Evolutionary conservation across 1,140 invertebrate species (phyloP), one percentile per base, ranked within the genome.

Genomic region (Anthonomus grandis): DNA sequence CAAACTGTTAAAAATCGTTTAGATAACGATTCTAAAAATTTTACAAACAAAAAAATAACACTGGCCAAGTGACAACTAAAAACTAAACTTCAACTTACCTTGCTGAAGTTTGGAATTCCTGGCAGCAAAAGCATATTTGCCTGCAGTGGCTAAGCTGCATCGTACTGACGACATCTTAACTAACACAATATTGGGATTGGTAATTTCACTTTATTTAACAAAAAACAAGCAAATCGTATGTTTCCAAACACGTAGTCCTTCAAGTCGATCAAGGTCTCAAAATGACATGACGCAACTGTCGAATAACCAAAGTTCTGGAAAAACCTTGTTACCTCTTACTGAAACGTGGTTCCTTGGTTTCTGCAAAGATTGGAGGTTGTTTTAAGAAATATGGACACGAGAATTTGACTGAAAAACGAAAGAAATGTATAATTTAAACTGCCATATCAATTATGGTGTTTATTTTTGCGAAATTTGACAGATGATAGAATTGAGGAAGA

Each of bases 121-220:
- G 34, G 67, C 59, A 23, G 59, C 67, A 39, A 64, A 53, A 23
- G 68, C 69, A 54, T 70, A 64, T 62, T 70, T 72, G 31, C 69
- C 70, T 42, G 65, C 70, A 37, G 64, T 65, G 3, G 62, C 58
- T 19, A 72, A 54, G 51, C 65, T 67, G 59, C 70, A 70, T 45
- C 70, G 60, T 18, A 72, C 70, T 64, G 66, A 68, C 23, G 64
- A 64, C 70, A 72, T 72, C 21, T 53, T 65, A 36, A 18, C 31
- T 18, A 31, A 42, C 13, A 13, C 2, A 15, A 10, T 44, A 8
- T 17, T n/a, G 12, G 17, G 34, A 34, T 3, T 8, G n/a, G n/a
- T n/a, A n/a, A 34, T 27, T 3, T 31, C 22, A 36, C 50, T 4
- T 39, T 34, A 48, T 45, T 58, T 42, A 42, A 31, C 9, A 19